Evolutionary conservation across 2,113 vertebrate species (phyloP).

Genomic region (Python bivittatus): DNA sequence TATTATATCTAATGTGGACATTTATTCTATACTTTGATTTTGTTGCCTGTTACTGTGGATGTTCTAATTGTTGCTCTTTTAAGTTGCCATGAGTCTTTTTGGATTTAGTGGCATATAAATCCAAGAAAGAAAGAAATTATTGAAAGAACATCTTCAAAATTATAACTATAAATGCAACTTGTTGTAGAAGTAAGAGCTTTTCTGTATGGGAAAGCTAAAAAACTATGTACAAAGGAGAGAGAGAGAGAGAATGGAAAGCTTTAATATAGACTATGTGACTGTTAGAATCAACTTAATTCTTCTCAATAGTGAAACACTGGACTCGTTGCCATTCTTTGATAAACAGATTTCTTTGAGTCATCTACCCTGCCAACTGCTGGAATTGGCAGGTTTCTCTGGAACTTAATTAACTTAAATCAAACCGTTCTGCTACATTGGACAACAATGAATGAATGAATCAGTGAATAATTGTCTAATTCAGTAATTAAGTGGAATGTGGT

Average conservation of each 20-base stretch:
- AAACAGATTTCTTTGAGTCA: neutral
- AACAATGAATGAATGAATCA: constrained; percentile 22
- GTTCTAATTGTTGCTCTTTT: neutral
- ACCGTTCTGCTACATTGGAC: constrained; percentile 21
- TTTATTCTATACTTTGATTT: too few species aligned
- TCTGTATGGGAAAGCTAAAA: neutral
- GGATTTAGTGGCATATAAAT: neutral
- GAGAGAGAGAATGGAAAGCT: neutral
- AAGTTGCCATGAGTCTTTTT: neutral
- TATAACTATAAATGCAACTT: neutral
- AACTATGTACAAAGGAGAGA: neutral
- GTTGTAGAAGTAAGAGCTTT: neutral
- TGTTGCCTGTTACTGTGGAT: neutral
- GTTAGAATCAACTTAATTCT: neutral
- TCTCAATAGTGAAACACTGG: neutral
- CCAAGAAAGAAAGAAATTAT: too few species aligned
- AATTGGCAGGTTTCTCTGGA: neutral
- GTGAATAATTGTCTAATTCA: constrained; percentile 31
- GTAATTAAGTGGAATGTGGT: constrained; percentile 26
- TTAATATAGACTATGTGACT: neutral
- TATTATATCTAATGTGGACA: too few species aligned
- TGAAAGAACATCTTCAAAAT: neutral
- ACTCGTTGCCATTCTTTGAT: neutral
- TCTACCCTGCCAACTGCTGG: neutral
- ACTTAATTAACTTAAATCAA: constrained; percentile 16